Conservation (phyloP, 2,888 invertebrate genomes). For the Dynastes tityus region DNA sequence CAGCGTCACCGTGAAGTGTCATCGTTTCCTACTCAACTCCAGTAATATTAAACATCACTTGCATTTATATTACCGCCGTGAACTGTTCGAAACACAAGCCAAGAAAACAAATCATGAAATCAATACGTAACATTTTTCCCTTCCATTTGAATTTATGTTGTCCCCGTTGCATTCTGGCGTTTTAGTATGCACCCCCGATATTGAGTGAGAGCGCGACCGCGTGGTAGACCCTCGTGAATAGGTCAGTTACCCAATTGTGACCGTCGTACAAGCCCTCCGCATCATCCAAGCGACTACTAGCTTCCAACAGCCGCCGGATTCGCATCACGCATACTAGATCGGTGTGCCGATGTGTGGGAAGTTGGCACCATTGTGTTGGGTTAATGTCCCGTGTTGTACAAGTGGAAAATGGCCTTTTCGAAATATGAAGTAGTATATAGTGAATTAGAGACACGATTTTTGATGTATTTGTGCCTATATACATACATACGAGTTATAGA, state of each 20-base stretch:
- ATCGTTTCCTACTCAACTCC: neutral
- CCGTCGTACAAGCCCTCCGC: slow-evolving; percentile 14
- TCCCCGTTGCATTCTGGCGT: slow-evolving; percentile 1
- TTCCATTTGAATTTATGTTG: neutral
- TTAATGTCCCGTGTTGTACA: slow-evolving; percentile 41
- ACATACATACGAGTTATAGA: neutral
- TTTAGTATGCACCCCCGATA: slow-evolving; percentile 38
- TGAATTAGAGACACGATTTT: slow-evolving; percentile 7
- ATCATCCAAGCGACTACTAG: neutral
- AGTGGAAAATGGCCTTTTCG: slow-evolving; percentile 29
- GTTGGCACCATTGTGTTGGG: slow-evolving; percentile 36
- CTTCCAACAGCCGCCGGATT: slow-evolving; percentile 20
- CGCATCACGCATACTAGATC: neutral
- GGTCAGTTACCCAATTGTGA: slow-evolving; percentile 41
- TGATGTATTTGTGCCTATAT: neutral
- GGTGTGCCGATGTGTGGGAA: slow-evolving; percentile 30
- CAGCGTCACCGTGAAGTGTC: neutral
- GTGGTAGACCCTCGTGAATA: slow-evolving; percentile 32
- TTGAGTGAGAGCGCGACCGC: slow-evolving; percentile 1
- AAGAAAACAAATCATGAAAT: slow-evolving; percentile 20
- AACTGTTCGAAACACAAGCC: neutral
- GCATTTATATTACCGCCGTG: neutral
- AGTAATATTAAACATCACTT: neutral
- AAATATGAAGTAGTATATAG: neutral
- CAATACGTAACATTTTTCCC: slow-evolving; percentile 11